phyloP scores from a whole-genome alignment of 2,113 vertebrate species.

The Nyctibius bracteatus region DNA sequence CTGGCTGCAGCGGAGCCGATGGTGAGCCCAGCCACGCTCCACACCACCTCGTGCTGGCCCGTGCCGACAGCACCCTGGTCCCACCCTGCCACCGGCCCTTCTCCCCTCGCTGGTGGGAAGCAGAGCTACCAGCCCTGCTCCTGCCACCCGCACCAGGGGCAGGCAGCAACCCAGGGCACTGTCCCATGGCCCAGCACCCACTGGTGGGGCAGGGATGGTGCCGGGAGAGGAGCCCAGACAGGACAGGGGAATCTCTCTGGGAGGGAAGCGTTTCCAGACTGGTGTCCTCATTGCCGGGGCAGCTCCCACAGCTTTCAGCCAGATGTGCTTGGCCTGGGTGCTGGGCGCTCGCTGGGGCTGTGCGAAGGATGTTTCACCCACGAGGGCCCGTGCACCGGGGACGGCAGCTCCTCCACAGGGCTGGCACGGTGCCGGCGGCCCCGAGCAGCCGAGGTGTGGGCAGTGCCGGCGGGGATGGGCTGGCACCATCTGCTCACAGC shows the following conservation, averaged over 20 bases:
- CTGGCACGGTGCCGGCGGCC: fast-evolving
- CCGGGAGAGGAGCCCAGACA: neutral
- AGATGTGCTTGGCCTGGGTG: constrained; percentile 14
- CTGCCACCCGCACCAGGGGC: neutral
- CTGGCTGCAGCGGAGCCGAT: neutral
- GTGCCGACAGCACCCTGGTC: neutral
- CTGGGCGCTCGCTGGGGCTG: fast-evolving
- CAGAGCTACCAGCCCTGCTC: neutral
- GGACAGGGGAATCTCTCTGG: neutral
- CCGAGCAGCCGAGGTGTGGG: fast-evolving
- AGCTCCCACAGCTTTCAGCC: constrained; percentile 50
- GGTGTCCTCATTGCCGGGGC: constrained; percentile 39
- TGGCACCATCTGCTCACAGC: neutral
- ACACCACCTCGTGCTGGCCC: neutral
- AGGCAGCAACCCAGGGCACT: neutral
- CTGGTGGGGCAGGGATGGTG: neutral
- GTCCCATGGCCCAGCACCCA: neutral
- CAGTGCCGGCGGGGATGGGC: fast-evolving
- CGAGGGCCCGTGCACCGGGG: fast-evolving
- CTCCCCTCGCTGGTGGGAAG: neutral
- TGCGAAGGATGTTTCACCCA: neutral
- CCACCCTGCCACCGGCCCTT: fast-evolving
- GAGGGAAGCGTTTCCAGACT: neutral
- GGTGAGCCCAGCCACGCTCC: neutral
- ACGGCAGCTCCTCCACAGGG: fast-evolving